Evolutionary conservation across 2,113 vertebrate species (phyloP).

Genomic region (Chionodraco myersi): DNA sequence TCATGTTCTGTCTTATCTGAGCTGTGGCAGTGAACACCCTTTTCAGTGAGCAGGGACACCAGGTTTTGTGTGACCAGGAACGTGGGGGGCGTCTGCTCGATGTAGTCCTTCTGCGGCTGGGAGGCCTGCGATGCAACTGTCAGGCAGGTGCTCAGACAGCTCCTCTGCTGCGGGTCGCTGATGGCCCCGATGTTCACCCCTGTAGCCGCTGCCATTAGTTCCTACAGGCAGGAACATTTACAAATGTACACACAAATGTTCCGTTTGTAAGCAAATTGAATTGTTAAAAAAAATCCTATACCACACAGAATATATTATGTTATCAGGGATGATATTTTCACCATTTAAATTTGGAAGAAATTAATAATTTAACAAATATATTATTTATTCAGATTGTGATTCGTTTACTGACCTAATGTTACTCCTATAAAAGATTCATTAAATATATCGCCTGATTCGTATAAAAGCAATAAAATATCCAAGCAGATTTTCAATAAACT

Average conservation of each 20-base stretch:
- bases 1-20: conserved; percentile 76
- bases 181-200: conserved; percentile 78
- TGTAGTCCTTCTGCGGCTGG: conserved; percentile 63
- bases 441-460: neutral
- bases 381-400: neutral
- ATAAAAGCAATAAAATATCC: neutral
- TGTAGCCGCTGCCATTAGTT: conserved; percentile 85
- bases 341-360: neutral
- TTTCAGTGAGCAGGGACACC: conserved; percentile 84
- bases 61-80: conserved; percentile 87
- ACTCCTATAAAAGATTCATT: neutral
- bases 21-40: conserved; percentile 74
- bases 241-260: neutral
- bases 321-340: neutral
- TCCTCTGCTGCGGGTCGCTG: conserved; percentile 77
- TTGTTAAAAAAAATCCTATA: neutral
- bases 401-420: neutral
- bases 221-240: conserved; percentile 59
- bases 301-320: too few relatives aligned
- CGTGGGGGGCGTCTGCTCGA: conserved; percentile 70
- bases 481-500: neutral
- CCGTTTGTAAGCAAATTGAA: too few relatives aligned
- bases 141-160: conserved; percentile 58
- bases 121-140: conserved; percentile 51
- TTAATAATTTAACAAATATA: neutral